Conservation (phyloP, 2,888 invertebrate genomes). For the Amphipoea oculea region DNA sequence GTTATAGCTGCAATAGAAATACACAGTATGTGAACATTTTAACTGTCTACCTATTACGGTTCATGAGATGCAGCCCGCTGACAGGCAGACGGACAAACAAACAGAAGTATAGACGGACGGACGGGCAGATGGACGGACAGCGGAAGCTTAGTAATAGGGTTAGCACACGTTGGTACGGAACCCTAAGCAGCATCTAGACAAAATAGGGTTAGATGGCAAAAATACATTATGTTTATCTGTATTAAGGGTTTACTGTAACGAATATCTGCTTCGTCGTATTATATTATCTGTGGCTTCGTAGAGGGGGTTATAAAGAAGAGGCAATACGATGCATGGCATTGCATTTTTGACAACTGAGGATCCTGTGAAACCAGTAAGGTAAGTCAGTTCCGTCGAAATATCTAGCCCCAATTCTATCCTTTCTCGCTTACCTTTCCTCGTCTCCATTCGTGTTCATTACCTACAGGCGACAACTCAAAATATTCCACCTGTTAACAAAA, state of each 20-base stretch:
- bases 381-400: neutral
- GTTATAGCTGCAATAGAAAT: no score
- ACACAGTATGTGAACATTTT: no score
- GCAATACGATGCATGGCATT: neutral
- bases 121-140: no score
- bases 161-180: neutral
- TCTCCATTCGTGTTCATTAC: neutral
- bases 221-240: neutral
- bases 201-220: neutral
- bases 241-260: neutral
- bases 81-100: no score
- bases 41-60: no score
- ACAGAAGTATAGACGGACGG: no score
- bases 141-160: neutral
- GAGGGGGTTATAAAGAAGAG: neutral
- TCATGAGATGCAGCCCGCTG: no score
- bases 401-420: neutral
- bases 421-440: neutral
- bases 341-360: neutral
- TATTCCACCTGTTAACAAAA: conserved; percentile 49
- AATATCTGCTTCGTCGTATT: neutral
- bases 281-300: no score
- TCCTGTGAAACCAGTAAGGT: neutral
- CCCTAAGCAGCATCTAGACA: neutral
- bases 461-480: neutral